These are phyloP conservation scores for Scaptomyza reducta DNA, from an alignment of 2,888 invertebrate species.

Conservation along the genomic window DNA sequence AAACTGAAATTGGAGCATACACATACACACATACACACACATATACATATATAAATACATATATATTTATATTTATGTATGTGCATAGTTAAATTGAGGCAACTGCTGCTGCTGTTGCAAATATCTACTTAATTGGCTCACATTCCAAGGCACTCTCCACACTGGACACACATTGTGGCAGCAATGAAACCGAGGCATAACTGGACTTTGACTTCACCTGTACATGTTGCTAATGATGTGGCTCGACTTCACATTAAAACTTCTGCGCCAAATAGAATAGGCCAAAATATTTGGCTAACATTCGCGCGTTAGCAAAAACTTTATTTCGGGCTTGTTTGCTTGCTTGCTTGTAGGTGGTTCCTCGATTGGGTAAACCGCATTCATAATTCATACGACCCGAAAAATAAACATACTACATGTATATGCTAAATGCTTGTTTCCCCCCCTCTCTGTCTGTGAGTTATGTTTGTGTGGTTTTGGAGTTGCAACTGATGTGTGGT, in stretches of 20 bases:
- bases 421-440: conserved; percentile 48
- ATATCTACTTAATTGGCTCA: conserved; percentile 46
- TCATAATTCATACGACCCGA: conserved; percentile 63
- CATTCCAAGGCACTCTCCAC: conserved; percentile 8
- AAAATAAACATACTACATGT: conserved; percentile 39
- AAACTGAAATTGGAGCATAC: conserved; percentile 62
- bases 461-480: conserved; percentile 45
- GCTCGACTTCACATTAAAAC: conserved; percentile 46
- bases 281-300: conserved; percentile 16
- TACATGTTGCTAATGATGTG: conserved; percentile 56
- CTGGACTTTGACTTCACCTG: conserved; percentile 1
- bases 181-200: conserved; percentile 20
- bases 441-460: conserved; percentile 14
- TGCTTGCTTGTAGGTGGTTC: background rate
- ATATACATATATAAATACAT: conserved; percentile 3
- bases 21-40: conserved; percentile 14
- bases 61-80: background rate
- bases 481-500: conserved; percentile 34
- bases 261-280: conserved; percentile 9
- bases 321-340: background rate
- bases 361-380: conserved; percentile 34
- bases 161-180: conserved; percentile 12
- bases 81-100: conserved; percentile 10
- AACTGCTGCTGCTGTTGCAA: conserved; percentile 17
- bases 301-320: conserved; percentile 14